A percentile compares a stretch with the other conserved stretches of the same genome.
phyloP scores from a whole-genome alignment of 2,888 invertebrate genomes.

The Eupeodes luniger region DNA sequence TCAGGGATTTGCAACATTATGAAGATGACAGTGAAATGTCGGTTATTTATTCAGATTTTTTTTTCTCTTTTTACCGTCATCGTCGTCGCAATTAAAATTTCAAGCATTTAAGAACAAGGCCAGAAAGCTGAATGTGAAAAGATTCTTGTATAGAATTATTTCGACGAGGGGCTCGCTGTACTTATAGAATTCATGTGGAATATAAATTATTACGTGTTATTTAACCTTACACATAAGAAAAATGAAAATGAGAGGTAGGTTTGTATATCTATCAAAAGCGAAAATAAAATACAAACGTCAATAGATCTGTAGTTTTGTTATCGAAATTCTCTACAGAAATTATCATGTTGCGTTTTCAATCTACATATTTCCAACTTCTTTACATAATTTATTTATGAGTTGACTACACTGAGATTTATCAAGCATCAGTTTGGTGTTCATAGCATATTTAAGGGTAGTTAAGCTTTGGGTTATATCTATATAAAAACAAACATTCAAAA shows the following conservation, averaged over 20 bases:
- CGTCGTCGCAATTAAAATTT: slow-evolving; percentile 44
- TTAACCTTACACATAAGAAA: neutral
- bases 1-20: slow-evolving; percentile 6
- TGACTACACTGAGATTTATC: no score
- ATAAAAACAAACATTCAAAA: no score
- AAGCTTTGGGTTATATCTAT: no score
- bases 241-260: neutral
- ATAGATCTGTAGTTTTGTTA: no score
- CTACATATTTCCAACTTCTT: no score
- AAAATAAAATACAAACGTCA: no score
- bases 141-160: neutral
- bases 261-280: no score
- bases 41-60: slow-evolving; percentile 34
- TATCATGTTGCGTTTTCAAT: no score
- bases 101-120: slow-evolving; percentile 30
- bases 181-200: neutral
- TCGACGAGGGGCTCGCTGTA: neutral
- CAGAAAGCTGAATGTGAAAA: neutral
- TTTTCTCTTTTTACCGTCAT: neutral
- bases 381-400: no score
- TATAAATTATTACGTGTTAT: neutral
- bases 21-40: slow-evolving; percentile 52
- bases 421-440: no score
- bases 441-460: no score
- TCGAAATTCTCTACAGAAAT: no score